phyloP scores from a whole-genome alignment of 2,113 vertebrate species.

The Myiopsitta monachus region DNA sequence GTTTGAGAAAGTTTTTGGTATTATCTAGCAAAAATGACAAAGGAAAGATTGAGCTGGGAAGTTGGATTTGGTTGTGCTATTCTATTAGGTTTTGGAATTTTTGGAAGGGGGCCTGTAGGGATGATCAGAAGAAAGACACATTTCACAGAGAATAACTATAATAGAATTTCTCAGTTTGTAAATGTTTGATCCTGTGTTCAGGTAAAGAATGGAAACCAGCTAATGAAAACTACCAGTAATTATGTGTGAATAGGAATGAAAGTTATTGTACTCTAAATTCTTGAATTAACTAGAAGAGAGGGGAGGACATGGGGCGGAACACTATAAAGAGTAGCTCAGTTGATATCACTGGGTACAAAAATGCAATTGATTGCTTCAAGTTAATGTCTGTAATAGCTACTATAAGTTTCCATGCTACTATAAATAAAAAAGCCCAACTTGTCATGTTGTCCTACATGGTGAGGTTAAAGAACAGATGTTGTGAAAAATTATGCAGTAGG shows the following conservation, averaged over 20 bases:
- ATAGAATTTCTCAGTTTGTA: not conserved
- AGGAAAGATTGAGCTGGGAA: not conserved
- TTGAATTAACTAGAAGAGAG: not conserved
- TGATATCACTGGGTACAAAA: not conserved
- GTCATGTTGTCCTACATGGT: not conserved
- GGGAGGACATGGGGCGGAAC: not conserved
- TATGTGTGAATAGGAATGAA: not conserved
- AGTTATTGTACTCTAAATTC: not conserved
- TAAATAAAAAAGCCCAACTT: not conserved
- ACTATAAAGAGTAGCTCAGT: not conserved
- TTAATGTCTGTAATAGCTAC: not conserved
- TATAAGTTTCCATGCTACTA: accelerated
- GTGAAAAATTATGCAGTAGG: not conserved
- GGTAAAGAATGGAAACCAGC: not conserved
- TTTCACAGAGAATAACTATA: not conserved
- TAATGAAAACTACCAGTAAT: not conserved
- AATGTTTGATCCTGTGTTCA: not conserved
- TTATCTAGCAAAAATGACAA: not conserved
- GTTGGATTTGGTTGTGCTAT: not conserved
- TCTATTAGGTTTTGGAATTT: not conserved
- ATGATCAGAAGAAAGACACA: not conserved
- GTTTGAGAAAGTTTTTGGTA: not conserved
- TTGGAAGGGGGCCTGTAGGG: not conserved
- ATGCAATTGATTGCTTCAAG: not conserved
- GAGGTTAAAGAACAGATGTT: not conserved